These are phyloP conservation scores for Dicrostonyx torquatus DNA, from an alignment of 2,797 vertebrate species.

Conservation along the genomic window DNA sequence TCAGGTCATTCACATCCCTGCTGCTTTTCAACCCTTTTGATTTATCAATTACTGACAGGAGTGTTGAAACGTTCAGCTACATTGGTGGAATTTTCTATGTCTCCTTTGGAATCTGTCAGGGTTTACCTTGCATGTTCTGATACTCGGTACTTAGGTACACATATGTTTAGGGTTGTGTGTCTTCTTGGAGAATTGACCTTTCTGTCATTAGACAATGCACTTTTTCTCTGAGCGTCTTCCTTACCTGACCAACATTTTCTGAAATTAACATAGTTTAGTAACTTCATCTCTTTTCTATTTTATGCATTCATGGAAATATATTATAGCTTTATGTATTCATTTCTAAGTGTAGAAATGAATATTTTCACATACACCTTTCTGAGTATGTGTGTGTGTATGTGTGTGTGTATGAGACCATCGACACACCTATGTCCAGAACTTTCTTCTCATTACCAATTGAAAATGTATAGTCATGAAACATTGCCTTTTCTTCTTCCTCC, in stretches of 20 bases:
- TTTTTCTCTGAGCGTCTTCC: background rate
- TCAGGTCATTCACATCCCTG: background rate
- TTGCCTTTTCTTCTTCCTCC: background rate
- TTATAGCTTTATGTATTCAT: background rate
- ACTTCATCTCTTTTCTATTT: background rate
- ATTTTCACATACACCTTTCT: no score
- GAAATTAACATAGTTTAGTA: background rate
- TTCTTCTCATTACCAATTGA: background rate
- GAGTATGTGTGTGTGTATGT: background rate
- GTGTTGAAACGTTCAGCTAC: background rate
- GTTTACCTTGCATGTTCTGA: background rate
- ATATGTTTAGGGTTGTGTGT: background rate
- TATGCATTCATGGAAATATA: background rate
- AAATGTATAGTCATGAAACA: background rate
- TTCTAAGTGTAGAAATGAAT: background rate
- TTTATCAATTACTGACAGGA: slow-evolving; percentile 12
- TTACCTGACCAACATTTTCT: background rate
- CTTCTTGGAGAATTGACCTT: background rate
- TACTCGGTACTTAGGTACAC: background rate
- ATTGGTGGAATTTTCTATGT: background rate
- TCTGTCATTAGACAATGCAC: background rate
- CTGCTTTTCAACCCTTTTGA: background rate
- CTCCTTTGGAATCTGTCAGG: background rate
- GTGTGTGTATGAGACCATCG: background rate
- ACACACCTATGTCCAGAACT: background rate